Conservation (phyloP, 2,888 invertebrate genomes). For the Agrochola lychnidis region DNA sequence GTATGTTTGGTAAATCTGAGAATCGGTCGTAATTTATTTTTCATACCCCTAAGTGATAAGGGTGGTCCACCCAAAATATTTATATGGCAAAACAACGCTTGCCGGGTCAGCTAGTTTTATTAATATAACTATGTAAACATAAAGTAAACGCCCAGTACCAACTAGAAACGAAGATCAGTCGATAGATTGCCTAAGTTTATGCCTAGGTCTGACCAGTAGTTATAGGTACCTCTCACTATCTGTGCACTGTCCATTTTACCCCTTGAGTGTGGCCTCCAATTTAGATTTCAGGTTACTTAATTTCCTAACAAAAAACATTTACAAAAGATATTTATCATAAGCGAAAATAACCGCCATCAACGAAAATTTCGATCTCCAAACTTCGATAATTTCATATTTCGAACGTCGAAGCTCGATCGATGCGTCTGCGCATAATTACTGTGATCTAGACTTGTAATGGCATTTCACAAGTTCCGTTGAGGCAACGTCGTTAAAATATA, state of each 20-base stretch:
- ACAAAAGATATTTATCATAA: conserved; percentile 9
- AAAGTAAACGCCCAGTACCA: neutral
- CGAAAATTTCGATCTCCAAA: conserved; percentile 31
- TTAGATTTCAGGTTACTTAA: conserved; percentile 13
- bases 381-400: conserved; percentile 37
- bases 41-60: no score
- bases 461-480: conserved; percentile 54
- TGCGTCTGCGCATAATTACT: conserved; percentile 59
- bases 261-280: neutral
- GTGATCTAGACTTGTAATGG: conserved; percentile 45
- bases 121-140: neutral
- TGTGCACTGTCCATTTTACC: no score
- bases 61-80: no score
- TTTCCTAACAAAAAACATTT: conserved; percentile 20
- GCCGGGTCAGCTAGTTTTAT: no score
- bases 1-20: no score
- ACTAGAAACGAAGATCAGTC: no score
- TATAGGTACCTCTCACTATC: neutral
- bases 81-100: no score
- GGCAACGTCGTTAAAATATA: conserved; percentile 49
- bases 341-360: conserved; percentile 46
- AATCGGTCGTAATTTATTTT: no score
- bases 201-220: neutral
- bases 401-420: conserved; percentile 26
- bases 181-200: neutral